Conservation (phyloP, 1,140 invertebrate species). For the Pseudomyrmex pallidus region DNA sequence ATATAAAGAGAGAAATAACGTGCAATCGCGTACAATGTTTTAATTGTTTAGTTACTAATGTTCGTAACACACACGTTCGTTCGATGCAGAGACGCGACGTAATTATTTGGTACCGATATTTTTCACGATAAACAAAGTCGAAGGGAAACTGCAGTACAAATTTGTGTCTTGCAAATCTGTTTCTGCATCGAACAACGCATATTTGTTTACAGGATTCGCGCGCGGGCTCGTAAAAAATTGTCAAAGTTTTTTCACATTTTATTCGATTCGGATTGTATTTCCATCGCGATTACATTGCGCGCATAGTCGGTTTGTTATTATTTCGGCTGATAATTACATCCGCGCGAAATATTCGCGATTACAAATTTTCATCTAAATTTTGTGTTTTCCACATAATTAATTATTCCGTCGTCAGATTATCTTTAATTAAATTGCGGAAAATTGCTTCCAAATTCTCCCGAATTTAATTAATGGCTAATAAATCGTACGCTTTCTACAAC, state of each 20-base stretch:
- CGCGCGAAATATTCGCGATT: not conserved
- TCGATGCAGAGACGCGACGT: conserved; percentile 11
- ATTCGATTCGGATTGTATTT: not conserved
- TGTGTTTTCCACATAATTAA: not conserved
- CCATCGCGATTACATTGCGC: not conserved
- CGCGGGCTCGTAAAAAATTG: conserved; percentile 36
- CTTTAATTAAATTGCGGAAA: not conserved
- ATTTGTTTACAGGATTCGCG: conserved; percentile 59
- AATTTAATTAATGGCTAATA: conserved; percentile 3
- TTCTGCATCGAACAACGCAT: conserved; percentile 60
- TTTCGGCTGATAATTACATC: not conserved
- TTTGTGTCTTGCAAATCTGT: not conserved
- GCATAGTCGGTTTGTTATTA: not conserved
- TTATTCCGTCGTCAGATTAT: not conserved
- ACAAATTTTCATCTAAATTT: too few species aligned
- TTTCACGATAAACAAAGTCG: conserved; percentile 9
- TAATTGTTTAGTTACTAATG: conserved; percentile 17
- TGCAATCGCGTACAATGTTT: conserved; percentile 43
- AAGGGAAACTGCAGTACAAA: not conserved
- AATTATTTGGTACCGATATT: conserved; percentile 23
- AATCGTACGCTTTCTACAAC: not conserved
- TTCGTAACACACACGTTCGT: conserved; percentile 11
- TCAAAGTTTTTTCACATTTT: conserved; percentile 41
- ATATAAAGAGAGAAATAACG: conserved; percentile 16
- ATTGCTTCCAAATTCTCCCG: not conserved